A percentile compares a stretch with the other conserved stretches of the same genome.
Conservation (phyloP, 2,797 vertebrate species). For the Channallabes apus region DNA sequence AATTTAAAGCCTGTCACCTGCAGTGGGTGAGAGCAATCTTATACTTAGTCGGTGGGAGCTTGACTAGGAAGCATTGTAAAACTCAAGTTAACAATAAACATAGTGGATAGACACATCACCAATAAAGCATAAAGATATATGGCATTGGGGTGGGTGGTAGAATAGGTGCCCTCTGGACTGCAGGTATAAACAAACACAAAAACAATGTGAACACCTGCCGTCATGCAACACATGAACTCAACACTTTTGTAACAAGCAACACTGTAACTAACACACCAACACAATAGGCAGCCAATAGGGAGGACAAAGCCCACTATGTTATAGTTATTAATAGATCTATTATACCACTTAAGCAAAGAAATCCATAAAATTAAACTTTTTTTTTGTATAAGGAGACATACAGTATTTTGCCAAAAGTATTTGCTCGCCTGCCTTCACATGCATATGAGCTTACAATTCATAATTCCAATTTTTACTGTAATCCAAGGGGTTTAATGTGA, state of each 20-base stretch:
- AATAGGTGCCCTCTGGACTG: neutral
- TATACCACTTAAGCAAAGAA: neutral
- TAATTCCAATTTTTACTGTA: no score
- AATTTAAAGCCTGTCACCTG: neutral
- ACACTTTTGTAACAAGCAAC: neutral
- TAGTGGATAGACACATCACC: neutral
- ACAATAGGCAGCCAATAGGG: neutral
- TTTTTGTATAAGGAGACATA: neutral
- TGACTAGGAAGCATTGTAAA: neutral
- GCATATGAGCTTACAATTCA: no score
- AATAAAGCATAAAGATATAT: no score
- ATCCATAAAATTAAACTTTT: neutral
- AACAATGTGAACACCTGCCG: neutral
- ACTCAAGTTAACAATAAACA: neutral
- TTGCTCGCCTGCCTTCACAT: no score
- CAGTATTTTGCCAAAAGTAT: no score
- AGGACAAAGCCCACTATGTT: neutral
- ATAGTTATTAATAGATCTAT: neutral
- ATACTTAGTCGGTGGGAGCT: neutral
- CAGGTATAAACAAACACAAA: slow-evolving; percentile 7
- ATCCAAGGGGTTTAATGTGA: no score
- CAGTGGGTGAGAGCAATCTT: neutral
- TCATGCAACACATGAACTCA: neutral
- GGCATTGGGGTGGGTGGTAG: neutral
- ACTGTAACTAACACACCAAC: neutral